Evolutionary conservation across 2,888 invertebrate genomes (phyloP).

Genomic region (Synanthedon vespiformis): DNA sequence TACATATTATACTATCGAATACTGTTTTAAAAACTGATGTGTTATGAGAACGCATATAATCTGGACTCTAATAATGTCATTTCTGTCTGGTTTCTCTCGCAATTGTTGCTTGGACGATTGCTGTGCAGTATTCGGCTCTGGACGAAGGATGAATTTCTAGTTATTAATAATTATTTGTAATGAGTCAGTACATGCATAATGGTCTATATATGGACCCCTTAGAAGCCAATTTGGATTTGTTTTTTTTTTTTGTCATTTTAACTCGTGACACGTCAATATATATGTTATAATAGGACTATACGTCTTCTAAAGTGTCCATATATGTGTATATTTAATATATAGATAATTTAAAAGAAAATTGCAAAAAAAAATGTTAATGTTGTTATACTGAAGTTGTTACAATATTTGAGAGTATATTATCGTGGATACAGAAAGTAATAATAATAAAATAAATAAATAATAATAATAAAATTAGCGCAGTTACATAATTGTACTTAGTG

Average conservation of each 20-base stretch:
- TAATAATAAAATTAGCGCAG: slow-evolving; percentile 48
- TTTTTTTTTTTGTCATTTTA: too few species aligned
- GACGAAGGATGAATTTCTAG: slow-evolving; percentile 39
- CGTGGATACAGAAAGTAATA: slow-evolving; percentile 47
- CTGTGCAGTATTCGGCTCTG: not conserved
- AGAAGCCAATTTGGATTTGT: too few species aligned
- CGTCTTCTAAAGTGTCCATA: too few species aligned
- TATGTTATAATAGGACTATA: too few species aligned
- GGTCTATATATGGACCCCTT: slow-evolving; percentile 22
- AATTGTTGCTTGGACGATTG: not conserved
- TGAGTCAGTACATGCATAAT: slow-evolving; percentile 44
- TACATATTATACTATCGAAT: too few species aligned
- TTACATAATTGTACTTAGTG: slow-evolving; percentile 15
- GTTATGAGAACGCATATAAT: not conserved
- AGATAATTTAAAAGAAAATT: slow-evolving; percentile 57
- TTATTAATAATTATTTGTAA: slow-evolving; percentile 51
- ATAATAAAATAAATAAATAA: slow-evolving; percentile 52
- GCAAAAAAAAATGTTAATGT: slow-evolving; percentile 61
- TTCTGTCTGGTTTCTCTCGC: not conserved
- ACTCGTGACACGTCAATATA: too few species aligned
- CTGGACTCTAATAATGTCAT: not conserved
- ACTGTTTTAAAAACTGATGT: too few species aligned
- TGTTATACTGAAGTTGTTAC: slow-evolving; percentile 71
- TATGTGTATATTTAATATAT: slow-evolving; percentile 11
- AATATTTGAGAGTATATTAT: slow-evolving; percentile 71